Evolutionary conservation across 53 echinoderm and acorn worm genomes (phyloP).

Genomic region (Patiria pectinifera): DNA sequence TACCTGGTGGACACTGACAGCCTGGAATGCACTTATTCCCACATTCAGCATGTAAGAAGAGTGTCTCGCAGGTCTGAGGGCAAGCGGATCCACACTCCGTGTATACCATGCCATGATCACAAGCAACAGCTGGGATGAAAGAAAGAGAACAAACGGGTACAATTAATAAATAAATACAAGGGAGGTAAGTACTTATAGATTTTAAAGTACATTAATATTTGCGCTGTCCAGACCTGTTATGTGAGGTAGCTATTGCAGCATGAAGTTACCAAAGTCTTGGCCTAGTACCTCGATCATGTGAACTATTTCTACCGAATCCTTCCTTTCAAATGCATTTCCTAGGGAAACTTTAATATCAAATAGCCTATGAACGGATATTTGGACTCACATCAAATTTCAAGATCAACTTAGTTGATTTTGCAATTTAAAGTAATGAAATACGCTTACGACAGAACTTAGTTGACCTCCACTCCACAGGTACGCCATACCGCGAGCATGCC

Average conservation of each 20-base stretch:
- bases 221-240: too few species aligned
- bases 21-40: conserved; percentile 44
- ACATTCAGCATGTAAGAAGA: conserved; percentile 19
- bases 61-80: conserved; percentile 56
- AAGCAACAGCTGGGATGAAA: neutral
- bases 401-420: neutral
- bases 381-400: neutral
- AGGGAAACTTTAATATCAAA: too few species aligned
- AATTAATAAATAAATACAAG: too few species aligned
- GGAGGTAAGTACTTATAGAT: too few species aligned
- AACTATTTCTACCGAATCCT: too few species aligned
- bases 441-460: neutral
- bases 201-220: too few species aligned
- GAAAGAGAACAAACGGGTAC: too few species aligned
- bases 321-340: too few species aligned
- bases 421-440: neutral
- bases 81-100: conserved; percentile 60
- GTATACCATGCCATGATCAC: conserved; percentile 53
- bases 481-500: neutral
- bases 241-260: too few species aligned
- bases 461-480: neutral
- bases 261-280: too few species aligned
- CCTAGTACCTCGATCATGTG: too few species aligned
- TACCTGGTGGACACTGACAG: conserved; percentile 69
- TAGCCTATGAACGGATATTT: too few species aligned